Evolutionary conservation across 30 jellyfish, hydroid and myxozoan species (phyloP), one percentile per base, ranked within the genome.

Genomic region (Aurelia aurita complex sp. Pacific): DNA sequence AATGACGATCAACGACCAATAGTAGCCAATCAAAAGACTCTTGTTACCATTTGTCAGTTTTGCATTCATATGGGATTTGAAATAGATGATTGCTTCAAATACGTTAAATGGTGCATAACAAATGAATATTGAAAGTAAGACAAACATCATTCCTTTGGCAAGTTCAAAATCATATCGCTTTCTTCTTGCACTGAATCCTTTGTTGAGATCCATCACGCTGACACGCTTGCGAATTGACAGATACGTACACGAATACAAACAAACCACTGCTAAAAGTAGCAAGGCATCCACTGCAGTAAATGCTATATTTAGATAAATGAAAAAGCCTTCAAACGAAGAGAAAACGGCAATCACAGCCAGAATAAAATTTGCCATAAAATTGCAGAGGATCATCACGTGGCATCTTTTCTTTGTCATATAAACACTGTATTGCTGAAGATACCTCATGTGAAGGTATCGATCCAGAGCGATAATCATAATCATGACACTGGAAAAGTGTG

Each of bases 371-470:
- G 53, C 43, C 51, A 55, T 16, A 55, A 32, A 15, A 76, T 32
- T 53, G 64, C 75, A n/a, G 12, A 18, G 12, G 33, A 63, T 13
- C 33, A 63, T 17, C 72, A 63, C 36, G 57, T 46, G 57, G 13
- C 71, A 55, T 76, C 54, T 54, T 55, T 23, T 33, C 34, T 60
- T n/a, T 36, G 74, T 76, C 85, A 76, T 76, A 19, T 33, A 13
- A 0, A 59, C 19, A 34, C 2, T 29, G 74, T 76, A 76, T 6
- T 76, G 33, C 1, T 53, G 42, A 34, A 76, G 72, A 40, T 76
- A 57, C 34, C 33, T 55, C 85, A 76, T 76, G 60, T 59, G 85
- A 19, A 76, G 35, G 35, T 11, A 76, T 9, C 85, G 85, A 76
- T 76, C 85, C 59, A 59, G 11, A 1, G 85, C 74, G 12, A 76